Evolutionary conservation across 2,888 invertebrate species (phyloP), one percentile per base, ranked within the genome.

Genomic region (Amphimallon solstitiale): DNA sequence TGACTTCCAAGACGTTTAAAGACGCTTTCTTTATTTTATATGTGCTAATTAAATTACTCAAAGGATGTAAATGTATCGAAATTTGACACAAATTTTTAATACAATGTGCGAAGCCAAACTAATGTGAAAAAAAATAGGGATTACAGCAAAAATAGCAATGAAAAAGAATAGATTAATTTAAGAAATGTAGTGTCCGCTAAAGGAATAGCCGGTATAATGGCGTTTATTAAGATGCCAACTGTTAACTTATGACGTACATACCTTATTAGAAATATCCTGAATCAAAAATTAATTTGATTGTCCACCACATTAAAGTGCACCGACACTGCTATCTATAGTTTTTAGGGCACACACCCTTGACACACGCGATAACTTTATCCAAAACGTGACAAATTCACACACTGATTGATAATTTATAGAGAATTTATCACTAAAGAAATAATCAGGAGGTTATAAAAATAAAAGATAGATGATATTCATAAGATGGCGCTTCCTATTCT

Each of bases 281-380:
- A 61, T 63, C 51, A 23, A 34, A 64, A 45, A 56, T 72, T 63
- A 67, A 68, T 70, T 70, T 74, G 74, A 72, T 74, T 73, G 75
- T 74, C 75, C 75, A 76, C 77, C 76, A 75, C 78, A 79, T 63
- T 73, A 77, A 78, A 71, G 69, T 73, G 74, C 71, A 76, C 74
- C 74, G 74, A 71, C 73, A 73, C 17, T 45, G 37, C 34, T 23
- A n/a, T 23, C 34, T 40, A 10, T 6, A 19, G 56, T 67, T 68
- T 69, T 48, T 45, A 62, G 70, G 64, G 71, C 70, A 69, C 71
- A 71, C 71, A 71, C 71, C 71, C 71, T 71, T 69, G 34, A 17
- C 68, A 69, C 70, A 65, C 67, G 19, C 71, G 68, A 63, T 54
- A 67, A 60, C 65, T 64, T 62, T 35, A 68, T 66, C 56, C 63